These are phyloP conservation scores for Lepus americanus DNA, from an alignment of 2,113 vertebrate species.

Conservation along the genomic window DNA sequence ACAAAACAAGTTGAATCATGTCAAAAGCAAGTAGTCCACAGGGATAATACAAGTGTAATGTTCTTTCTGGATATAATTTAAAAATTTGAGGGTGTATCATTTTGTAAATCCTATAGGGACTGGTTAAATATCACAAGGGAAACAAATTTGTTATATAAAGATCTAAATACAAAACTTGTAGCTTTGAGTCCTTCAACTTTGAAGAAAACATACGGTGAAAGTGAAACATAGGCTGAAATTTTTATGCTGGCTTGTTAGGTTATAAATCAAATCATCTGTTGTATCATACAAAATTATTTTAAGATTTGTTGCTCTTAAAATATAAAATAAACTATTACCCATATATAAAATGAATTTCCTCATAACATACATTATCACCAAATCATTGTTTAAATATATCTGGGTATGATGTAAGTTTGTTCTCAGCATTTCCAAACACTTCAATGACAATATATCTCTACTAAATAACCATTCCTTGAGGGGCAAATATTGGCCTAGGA, in stretches of 20 bases:
- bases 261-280: constrained; percentile 31
- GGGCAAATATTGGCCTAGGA: not conserved
- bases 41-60: constrained; percentile 59
- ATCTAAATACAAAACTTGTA: constrained; percentile 24
- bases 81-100: constrained; percentile 58
- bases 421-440: constrained; percentile 17
- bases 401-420: constrained; percentile 22
- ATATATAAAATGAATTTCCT: not conserved
- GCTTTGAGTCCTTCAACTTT: constrained; percentile 18
- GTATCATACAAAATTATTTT: constrained; percentile 23
- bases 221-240: constrained; percentile 8
- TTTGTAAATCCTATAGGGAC: constrained; percentile 52
- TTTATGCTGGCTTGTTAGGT: constrained; percentile 42
- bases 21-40: constrained; percentile 71
- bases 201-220: constrained; percentile 45
- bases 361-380: not conserved
- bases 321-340: not conserved
- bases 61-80: constrained; percentile 73
- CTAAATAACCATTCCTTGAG: not conserved
- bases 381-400: constrained; percentile 57
- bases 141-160: constrained; percentile 47
- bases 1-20: constrained; percentile 81
- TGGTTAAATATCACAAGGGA: constrained; percentile 39
- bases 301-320: constrained; percentile 55
- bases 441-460: not conserved